A percentile compares a stretch with the other conserved stretches of the same genome.
These are phyloP conservation scores for Aurelia sp. DNA, from an alignment of 30 jellyfish, hydroid and myxozoan genomes.

Conservation along the genomic window DNA sequence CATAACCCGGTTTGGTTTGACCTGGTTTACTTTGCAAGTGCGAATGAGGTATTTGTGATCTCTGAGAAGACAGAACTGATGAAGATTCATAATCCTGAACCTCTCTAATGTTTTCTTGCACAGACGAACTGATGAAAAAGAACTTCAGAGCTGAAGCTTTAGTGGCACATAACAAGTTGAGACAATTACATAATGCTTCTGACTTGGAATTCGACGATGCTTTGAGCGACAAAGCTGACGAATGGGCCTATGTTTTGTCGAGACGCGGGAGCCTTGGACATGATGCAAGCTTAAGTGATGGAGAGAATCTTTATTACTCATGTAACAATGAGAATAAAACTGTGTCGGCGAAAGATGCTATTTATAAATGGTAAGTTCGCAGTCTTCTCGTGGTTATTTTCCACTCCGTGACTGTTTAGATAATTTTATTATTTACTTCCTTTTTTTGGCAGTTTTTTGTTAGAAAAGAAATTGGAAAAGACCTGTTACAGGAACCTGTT, in stretches of 20 bases:
- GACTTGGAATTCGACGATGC: slow-evolving; percentile 61
- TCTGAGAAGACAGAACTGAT: no score
- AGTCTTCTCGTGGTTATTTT: no score
- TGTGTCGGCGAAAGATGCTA: slow-evolving; percentile 71
- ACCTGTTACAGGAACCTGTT: no score
- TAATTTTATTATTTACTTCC: no score
- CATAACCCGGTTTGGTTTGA: no score
- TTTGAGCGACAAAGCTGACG: slow-evolving; percentile 65
- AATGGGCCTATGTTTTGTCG: slow-evolving; percentile 78
- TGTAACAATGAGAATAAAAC: slow-evolving; percentile 55
- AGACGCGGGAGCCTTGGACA: slow-evolving; percentile 80
- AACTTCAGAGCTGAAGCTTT: slow-evolving; percentile 43
- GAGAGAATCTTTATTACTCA: slow-evolving; percentile 73
- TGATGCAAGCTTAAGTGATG: slow-evolving; percentile 41
- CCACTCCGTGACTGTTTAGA: no score
- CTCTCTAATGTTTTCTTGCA: not conserved
- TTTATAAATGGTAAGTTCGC: slow-evolving; percentile 64
- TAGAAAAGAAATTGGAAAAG: no score
- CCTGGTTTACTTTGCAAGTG: no score
- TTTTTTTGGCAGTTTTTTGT: no score
- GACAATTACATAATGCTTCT: slow-evolving; percentile 70
- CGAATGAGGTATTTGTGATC: no score
- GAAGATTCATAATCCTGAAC: no score
- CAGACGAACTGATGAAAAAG: slow-evolving; percentile 45
- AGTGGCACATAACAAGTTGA: slow-evolving; percentile 55